Evolutionary conservation across 1,140 invertebrate species (phyloP).

Genomic region (Probaryconus sp.): DNA sequence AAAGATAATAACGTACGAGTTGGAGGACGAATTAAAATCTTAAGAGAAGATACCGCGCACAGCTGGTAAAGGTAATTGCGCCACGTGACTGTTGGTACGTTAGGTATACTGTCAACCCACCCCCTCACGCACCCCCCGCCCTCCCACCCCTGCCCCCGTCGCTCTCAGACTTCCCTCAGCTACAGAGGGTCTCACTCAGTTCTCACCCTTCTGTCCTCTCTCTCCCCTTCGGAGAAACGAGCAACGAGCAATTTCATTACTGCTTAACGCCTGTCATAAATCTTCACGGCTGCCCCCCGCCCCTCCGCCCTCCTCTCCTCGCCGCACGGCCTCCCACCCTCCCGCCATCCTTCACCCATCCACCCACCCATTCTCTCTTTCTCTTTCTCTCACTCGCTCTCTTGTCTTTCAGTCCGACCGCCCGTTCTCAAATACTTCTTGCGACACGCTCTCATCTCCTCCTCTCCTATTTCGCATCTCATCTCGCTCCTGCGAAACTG

Average conservation of each 20-base stretch:
- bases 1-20: conserved; percentile 37
- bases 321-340: too few species aligned
- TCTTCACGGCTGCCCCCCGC: conserved; percentile 70
- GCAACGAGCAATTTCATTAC: conserved; percentile 79
- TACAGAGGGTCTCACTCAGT: conserved; percentile 36
- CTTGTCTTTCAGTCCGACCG: conserved; percentile 40
- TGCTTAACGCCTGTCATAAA: conserved; percentile 79
- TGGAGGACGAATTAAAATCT: conserved; percentile 63
- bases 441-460: conserved; percentile 31
- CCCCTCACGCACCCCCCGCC: conserved; percentile 25
- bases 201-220: conserved; percentile 59
- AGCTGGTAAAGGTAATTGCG: conserved; percentile 64
- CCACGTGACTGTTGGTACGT: conserved; percentile 62
- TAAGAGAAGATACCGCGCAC: conserved; percentile 49
- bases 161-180: conserved; percentile 14
- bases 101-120: conserved; percentile 57
- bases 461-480: conserved; percentile 58
- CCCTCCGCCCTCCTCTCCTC: conserved; percentile 48
- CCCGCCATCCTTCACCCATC: conserved; percentile 17
- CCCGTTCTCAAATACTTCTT: conserved; percentile 51
- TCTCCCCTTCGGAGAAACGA: conserved; percentile 71
- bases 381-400: conserved; percentile 26
- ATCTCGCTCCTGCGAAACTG: conserved; percentile 52
- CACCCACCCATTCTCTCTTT: conserved; percentile 27
- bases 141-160: conserved; percentile 21